Evolutionary conservation across 2,888 invertebrate genomes (phyloP), one percentile per base, ranked within the genome.

Genomic region (Pollenia amentaria): DNA sequence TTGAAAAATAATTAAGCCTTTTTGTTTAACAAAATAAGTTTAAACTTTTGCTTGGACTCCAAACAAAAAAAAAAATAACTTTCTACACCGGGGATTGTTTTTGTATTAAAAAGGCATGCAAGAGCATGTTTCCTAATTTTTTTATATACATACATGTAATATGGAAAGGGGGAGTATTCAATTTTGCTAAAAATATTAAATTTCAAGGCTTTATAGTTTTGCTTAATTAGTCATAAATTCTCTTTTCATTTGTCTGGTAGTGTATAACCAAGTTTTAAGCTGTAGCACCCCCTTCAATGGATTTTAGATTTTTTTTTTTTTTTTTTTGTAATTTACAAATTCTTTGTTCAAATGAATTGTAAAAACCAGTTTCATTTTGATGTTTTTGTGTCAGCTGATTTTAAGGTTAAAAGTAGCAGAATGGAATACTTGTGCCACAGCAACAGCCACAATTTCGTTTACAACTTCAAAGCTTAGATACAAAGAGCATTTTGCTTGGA

Each of bases 321-420:
- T 11, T 51, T 21, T n/a, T 21, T 64, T 65, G 44, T 4, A 55
- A 12, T 29, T 29, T 29, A 29, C 29, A 29, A n/a, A 62, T 44
- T 72, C 44, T 64, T 70, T 70, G 51, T 76, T 53, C 21, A 40
- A 67, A 46, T 64, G 18, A 44, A 16, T 8, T 73, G 1, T 62
- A 46, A 72, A 67, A 86, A 83, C 83, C 70, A 79, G 86, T 86
- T 86, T 75, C 12, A 51, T 18, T 70, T 79, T 53, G 51, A 76
- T 55, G 83, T 83, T 83, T 79, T 83, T 83, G 75, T 82, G 83
- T 83, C 86, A 86, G 83, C 86, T 83, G 82, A 86, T 79, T 83
- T 83, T 86, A 75, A 83, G 83, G 83, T 83, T 83, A 83, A 78
- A 82, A 83, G 67, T 79, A 44, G 64, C 53, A 70, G 29, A 29